These are phyloP conservation scores for Tetramorium parvispinum DNA, from an alignment of 1,140 invertebrate genomes.

Conservation along the genomic window DNA sequence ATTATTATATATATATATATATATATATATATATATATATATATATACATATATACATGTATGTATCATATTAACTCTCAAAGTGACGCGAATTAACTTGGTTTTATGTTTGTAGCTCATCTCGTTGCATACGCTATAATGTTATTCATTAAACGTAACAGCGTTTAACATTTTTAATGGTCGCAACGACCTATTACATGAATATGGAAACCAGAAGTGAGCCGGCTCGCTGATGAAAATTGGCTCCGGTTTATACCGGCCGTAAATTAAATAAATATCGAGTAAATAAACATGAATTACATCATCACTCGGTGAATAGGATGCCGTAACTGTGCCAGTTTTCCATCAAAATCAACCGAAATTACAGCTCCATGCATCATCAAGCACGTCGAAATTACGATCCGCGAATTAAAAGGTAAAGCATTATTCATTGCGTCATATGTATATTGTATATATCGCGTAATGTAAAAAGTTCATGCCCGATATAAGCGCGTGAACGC, in stretches of 20 bases:
- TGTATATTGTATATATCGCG: too few species aligned
- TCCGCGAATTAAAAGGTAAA: slow-evolving; percentile 30
- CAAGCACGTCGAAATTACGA: slow-evolving; percentile 17
- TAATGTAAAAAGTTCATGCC: slow-evolving; percentile 21
- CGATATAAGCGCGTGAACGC: background rate
- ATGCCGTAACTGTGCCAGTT: slow-evolving; percentile 16
- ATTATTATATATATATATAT: background rate
- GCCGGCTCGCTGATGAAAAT: slow-evolving; percentile 50
- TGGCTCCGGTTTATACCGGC: slow-evolving; percentile 50
- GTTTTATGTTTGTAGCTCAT: slow-evolving; percentile 24
- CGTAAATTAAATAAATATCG: slow-evolving; percentile 60
- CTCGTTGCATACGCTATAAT: background rate
- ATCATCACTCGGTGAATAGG: slow-evolving; percentile 21
- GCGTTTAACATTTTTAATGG: slow-evolving; percentile 60
- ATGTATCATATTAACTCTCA: background rate
- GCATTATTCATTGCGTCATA: background rate
- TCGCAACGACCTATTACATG: slow-evolving; percentile 53
- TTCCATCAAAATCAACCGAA: slow-evolving; percentile 47
- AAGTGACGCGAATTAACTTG: background rate
- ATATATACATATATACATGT: background rate
- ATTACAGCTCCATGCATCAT: slow-evolving; percentile 26
- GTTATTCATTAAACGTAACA: slow-evolving; percentile 47
- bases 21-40: background rate
- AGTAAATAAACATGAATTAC: slow-evolving; percentile 59
- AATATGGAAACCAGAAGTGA: slow-evolving; percentile 57